phyloP scores from a whole-genome alignment of 2,113 vertebrate species.

The Aptenodytes patagonicus region DNA sequence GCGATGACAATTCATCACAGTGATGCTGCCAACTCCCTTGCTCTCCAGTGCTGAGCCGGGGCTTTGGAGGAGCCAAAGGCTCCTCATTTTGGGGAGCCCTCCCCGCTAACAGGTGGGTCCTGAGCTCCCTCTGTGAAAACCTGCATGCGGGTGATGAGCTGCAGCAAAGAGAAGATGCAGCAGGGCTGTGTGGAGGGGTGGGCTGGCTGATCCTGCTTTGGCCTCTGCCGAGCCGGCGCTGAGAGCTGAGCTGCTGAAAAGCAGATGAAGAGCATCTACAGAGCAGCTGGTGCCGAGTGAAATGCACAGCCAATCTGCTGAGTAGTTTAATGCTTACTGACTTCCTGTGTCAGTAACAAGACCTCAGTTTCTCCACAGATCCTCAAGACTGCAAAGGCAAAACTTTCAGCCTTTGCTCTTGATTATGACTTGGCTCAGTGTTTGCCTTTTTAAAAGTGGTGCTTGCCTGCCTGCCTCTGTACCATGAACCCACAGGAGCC shows the following conservation, averaged over 20 bases:
- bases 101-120: neutral
- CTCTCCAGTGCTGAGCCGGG: neutral
- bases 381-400: neutral
- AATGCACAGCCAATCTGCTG: neutral
- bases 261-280: neutral
- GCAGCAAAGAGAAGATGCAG: neutral
- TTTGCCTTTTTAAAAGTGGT: neutral
- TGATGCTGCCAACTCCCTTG: neutral
- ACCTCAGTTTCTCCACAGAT: neutral
- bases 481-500: neutral
- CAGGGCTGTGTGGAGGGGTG: neutral
- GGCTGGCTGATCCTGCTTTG: neutral
- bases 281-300: neutral
- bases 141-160: fast-evolving
- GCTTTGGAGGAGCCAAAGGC: neutral
- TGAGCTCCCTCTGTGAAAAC: neutral
- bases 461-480: neutral
- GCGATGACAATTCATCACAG: neutral
- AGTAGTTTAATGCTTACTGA: neutral
- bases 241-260: neutral
- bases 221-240: neutral
- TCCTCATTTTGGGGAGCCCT: neutral
- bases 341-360: neutral
- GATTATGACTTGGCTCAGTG: neutral
- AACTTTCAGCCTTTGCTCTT: neutral